Base-by-base conservation (phyloP, 1,140 invertebrate species). In the Aphis craccivora region DNA sequence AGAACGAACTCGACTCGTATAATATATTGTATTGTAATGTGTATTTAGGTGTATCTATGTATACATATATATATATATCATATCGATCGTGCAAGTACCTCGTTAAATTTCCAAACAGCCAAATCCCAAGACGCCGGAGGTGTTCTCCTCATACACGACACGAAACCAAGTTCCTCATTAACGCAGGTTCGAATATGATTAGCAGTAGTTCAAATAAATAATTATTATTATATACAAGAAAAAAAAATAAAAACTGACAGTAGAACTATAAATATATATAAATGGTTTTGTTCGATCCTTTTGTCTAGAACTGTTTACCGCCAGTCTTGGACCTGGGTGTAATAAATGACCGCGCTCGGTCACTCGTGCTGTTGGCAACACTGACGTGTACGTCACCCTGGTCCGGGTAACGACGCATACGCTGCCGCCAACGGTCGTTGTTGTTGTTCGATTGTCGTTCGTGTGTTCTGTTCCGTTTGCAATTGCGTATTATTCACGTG, bases 121-220 rank as follows among this genome's bases (percentile, higher is more conserved):
- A 89, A 51, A n/a, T 53, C 25, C 87, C 30, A 48, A 45, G 40
- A 48, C 60, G 60, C 60, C n/a, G 14, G 4, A 76, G n/a, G 60
- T 76, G n/a, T 76, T 76, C 18, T 14, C 60, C 60, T 45, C 40
- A 35, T 48, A 25, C 30, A 45, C 18, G 35, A 51, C 23, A 37
- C 23, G 35, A 89, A 53, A 89, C 14, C 20, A 90, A 40, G 30
- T 90, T 90, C 35, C n/a, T 55, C 88, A 90, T 53, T 55, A 90
- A 35, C 51, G 51, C 25, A 23, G 2, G 20, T 53, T 53, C 51
- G 18, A 90, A 35, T 23, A 37, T 35, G 48, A 55, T 55, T 37
- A 90, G 37, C 8, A n/a, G 37, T 35, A 35, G 20, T 90, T 90
- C 22, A 37, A 90, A 90, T 90, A 55, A 90, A 37, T 55, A 90